Evolutionary conservation across 2,797 vertebrate species (phyloP), one percentile per base, ranked within the genome.

Genomic region (Sebastes cheni): DNA sequence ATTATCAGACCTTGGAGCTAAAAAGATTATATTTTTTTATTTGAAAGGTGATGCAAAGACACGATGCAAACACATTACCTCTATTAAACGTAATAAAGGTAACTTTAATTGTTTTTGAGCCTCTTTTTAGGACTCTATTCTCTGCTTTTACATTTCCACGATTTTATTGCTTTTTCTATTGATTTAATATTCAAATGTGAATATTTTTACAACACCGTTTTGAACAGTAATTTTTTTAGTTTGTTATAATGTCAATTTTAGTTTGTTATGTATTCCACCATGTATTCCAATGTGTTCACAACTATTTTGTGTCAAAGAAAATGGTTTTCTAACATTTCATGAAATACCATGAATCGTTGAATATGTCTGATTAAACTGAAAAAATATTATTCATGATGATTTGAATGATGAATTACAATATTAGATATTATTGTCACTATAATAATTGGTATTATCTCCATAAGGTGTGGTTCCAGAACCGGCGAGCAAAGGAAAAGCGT

Each of bases 401-500:
- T 55, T 14, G 2, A 68, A 52, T 52, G 25, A 30, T 34, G 7
- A 56, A 18, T 16, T 54, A 32, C 18, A 67, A 30, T 54, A 34
- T 68, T 10, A 22, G 25, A 13, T 68, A 8, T 55, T 34, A 54
- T 69, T 20, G 27, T 39, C 7, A 12, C 34, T 36, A n/a, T 71
- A 1, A n/a, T 27, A 10, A 66, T 32, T 23, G 3, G 12, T 58
- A 18, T 58, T 4, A 23, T 82, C 22, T 80, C 32, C 75, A 11
- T 66, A 94, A 99, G 98, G 98, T 99, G 36, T 99, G 98, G 98
- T 99, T 99, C 93, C 98, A 99, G 95, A 99, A 99, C 95, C 93
- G 98, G 42, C 92, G 98, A 83, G 98, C 98, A 59, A 99, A 99
- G 91, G 98, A 99, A 92, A 99, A 99, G 83, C 95, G 98, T 1